These are phyloP conservation scores for Odontophorus gujanensis DNA, from an alignment of 2,113 vertebrate genomes.

Conservation along the genomic window DNA sequence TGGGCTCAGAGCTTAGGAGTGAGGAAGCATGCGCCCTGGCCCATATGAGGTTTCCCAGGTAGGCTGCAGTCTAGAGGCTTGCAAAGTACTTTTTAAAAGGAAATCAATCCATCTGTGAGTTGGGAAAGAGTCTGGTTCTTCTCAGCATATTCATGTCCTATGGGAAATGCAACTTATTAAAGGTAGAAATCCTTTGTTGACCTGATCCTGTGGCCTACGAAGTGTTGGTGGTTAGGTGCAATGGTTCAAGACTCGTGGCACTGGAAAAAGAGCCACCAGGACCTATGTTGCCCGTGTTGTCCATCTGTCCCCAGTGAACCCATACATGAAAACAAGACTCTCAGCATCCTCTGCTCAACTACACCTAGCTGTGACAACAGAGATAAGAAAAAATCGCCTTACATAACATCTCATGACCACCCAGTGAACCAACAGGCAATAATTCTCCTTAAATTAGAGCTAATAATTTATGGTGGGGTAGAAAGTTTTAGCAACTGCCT, in stretches of 20 bases:
- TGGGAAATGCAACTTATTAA: not conserved
- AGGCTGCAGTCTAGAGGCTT: not conserved
- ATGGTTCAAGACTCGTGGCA: not conserved
- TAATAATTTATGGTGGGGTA: accelerated
- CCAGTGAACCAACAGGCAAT: not conserved
- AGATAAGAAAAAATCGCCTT: not conserved
- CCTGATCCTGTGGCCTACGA: not conserved
- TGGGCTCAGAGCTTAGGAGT: not conserved
- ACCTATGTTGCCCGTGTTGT: not conserved
- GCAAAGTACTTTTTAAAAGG: not conserved
- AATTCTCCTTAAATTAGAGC: not conserved
- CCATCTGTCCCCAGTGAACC: not conserved
- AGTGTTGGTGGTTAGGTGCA: not conserved
- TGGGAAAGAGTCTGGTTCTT: not conserved
- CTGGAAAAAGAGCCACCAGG: not conserved
- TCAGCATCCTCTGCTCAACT: not conserved
- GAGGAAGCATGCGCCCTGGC: not conserved
- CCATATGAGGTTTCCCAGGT: not conserved
- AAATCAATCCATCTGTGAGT: not conserved
- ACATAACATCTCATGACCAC: too few species aligned
- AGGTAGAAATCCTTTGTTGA: not conserved
- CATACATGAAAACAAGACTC: not conserved
- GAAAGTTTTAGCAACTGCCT: not conserved
- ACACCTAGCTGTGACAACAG: accelerated
- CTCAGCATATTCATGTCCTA: not conserved